phyloP scores from a whole-genome alignment of 2,113 vertebrate genomes.

The Pimephales promelas region DNA sequence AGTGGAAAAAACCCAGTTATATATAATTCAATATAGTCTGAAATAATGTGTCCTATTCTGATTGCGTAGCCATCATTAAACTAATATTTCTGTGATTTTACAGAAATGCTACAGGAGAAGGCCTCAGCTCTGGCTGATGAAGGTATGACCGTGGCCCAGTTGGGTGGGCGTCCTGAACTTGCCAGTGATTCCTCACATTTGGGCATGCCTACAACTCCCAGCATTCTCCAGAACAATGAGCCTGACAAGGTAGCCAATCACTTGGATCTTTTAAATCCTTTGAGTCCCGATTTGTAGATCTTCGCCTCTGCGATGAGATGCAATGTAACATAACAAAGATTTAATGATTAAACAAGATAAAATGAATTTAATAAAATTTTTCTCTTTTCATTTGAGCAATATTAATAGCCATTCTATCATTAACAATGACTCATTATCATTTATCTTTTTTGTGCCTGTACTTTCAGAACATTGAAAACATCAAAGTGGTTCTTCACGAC shows the following conservation, averaged over 20 bases:
- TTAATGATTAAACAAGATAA: background rate
- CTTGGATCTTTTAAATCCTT: background rate
- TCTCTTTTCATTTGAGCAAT: background rate
- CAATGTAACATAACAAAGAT: background rate
- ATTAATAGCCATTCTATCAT: background rate
- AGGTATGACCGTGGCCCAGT: constrained; percentile 80
- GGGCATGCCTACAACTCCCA: constrained; percentile 78
- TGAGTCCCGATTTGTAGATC: background rate
- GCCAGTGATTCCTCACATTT: constrained; percentile 78
- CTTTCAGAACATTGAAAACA: constrained; percentile 91
- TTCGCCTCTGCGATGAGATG: background rate
- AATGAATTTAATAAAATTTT: background rate
- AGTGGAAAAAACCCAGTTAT: background rate
- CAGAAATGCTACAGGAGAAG: constrained; percentile 99
- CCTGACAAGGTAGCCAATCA: constrained; percentile 84
- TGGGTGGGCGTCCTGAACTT: constrained; percentile 76
- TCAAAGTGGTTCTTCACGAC: constrained; percentile 95
- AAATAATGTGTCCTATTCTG: background rate
- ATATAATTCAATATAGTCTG: background rate
- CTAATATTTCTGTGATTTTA: constrained; percentile 15
- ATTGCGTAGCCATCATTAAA: background rate
- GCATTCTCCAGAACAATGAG: constrained; percentile 80
- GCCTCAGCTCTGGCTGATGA: constrained; percentile 88
- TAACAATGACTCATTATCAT: background rate
- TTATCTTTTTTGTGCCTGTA: constrained; percentile 1